Base-by-base conservation (phyloP, 2,797 vertebrate species). In the Oceanodroma leucorhoa region DNA sequence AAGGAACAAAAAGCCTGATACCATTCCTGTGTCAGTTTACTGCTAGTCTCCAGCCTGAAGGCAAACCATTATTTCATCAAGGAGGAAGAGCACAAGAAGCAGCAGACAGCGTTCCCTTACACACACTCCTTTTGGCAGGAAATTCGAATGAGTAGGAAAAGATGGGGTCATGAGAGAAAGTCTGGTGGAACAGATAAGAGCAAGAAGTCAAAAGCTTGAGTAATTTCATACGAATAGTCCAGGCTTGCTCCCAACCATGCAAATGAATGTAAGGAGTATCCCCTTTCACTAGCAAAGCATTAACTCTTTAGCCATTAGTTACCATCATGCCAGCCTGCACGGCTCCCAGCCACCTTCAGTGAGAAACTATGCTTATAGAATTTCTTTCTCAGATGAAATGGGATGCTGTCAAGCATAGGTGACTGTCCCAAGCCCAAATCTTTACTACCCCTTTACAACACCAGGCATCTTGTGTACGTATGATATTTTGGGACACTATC, bases 111-210 rank as follows among this genome's bases (percentile, higher is more conserved):
- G 1, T 77, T 93, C 88, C 73, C 43, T 84, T 66, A 66, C 48
- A 89, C 36, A 48, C 43, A 12, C 32, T 82, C 34, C 54, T 95
- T 94, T 92, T 92, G 92, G 86, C 92, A 95, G 48, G 60, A 60
- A 77, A 93, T 92, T 57, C 0, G 0, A 76, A 80, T 34, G 38
- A 90, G 57, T 32, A 54, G 85, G 72, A 82, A 94, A 91, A 87
- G 90, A 95, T 58, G 67, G 88, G 88, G 93, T 95, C 96, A 84
- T 14, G 53, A 84, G 90, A 82, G 57, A 94, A 95, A 95, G 81
- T 93, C 94, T 97, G 94, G 87, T 94, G 36, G 87, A 94, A 77
- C 58, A 92, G 94, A 97, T 96, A 97, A 97, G 81, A 94, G 45
- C 61, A 80, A 80, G 70, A 93, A 93, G 85, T 94, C 90, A 87